phyloP scores from a whole-genome alignment of 2,888 invertebrate species.

The Chymomyza caudatula region DNA sequence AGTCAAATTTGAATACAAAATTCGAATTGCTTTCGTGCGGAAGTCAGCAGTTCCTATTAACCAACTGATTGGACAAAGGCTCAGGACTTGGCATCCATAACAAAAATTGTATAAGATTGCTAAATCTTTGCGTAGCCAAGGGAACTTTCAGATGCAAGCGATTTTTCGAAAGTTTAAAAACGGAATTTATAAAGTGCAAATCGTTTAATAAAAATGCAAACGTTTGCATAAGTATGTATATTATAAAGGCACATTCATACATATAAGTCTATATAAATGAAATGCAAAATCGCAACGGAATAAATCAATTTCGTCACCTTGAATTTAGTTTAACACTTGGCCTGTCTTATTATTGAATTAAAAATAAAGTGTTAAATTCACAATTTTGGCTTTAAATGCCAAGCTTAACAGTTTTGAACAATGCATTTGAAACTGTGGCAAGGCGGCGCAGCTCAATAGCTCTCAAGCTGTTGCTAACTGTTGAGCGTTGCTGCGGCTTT shows the following conservation, averaged over 20 bases:
- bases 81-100: not conserved
- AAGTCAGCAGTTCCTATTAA: no score
- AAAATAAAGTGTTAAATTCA: not conserved
- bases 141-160: not conserved
- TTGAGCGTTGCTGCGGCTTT: not conserved
- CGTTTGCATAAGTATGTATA: constrained; percentile 34
- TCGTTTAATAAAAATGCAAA: constrained; percentile 44
- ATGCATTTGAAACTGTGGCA: not conserved
- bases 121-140: no score
- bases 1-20: no score
- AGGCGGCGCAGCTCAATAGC: not conserved
- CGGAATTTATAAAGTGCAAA: not conserved
- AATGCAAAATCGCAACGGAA: not conserved
- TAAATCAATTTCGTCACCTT: not conserved
- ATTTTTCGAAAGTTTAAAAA: not conserved
- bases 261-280: not conserved
- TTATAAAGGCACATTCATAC: not conserved
- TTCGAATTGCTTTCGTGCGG: no score
- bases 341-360: constrained; percentile 9
- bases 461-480: constrained; percentile 27
- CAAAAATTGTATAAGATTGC: no score
- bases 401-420: not conserved
- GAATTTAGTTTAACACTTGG: constrained; percentile 3
- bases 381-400: not conserved
- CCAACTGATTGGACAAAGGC: no score